Evolutionary conservation across 2,888 invertebrate species (phyloP), one percentile per base, ranked within the genome.

Genomic region (Loripinus fragilis): DNA sequence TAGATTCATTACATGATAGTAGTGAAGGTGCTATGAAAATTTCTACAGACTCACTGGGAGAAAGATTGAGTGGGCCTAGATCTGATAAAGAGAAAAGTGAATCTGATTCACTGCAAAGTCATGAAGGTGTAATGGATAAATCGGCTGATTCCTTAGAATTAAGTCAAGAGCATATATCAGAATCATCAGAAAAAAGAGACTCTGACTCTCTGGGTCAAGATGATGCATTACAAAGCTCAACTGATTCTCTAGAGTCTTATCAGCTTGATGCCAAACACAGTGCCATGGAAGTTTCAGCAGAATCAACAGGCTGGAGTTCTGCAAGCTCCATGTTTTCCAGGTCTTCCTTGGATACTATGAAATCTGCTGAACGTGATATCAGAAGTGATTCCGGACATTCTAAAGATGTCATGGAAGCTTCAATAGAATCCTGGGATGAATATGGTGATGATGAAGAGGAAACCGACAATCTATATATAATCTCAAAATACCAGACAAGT

Each of bases 391-490:
- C 90, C 5, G 85, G 85, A 10, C 87, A 87, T 66, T 86, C 88
- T 1, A 72, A 67, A 33, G 90, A 91, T 75, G 83, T 91, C 28
- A 92, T 93, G 92, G 90, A 91, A 74, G 91, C 92, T 42, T 93
- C 93, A n/a, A 84, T 89, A 65, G 93, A 93, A 80, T 92, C 93
- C 23, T 90, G 89, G 71, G 89, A 88, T 70, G 82, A 86, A 42
- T 81, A 81, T 65, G 71, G 66, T 60, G 78, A 73, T 17, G 83
- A 74, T 8, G 81, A 81, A 71, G 75, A 69, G 15, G 84, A 84
- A 67, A 75, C 79, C 23, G 84, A 84, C 45, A 84, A 81, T 65
- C 81, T 70, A 64, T 84, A 77, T 45, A 84, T 84, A 33, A 84
- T 84, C 23, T 81, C 84, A n/a, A 84, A 84, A 64, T 84, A 84